Evolutionary conservation across 2,113 vertebrate genomes (phyloP), one percentile per base, ranked within the genome.

Genomic region (Chaetops frenatus): DNA sequence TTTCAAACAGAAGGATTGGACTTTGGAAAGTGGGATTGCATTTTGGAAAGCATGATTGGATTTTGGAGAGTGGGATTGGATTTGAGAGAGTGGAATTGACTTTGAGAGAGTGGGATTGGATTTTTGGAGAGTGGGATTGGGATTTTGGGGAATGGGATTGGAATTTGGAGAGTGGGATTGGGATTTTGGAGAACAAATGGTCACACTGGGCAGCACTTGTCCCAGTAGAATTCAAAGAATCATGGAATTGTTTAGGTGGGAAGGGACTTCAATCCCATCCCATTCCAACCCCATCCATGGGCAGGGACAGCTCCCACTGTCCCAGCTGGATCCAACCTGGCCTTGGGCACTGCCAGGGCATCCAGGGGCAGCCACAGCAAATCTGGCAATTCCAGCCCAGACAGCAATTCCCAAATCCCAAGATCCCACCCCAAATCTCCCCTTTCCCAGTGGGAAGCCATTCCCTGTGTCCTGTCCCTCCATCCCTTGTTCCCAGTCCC

Each of bases 61-160:
- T 16, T 57, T 21, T 20, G 51, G 16, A 29, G 24, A 21, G 21
- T 0, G 2, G 2, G 57, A 38, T 0, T 4, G 27, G 38, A 27
- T 9, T 22, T 20, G 11, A 23, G 51, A n/a, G 6, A 40, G 4
- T 1, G 7, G 27, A 28, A 22, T 33, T 45, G 42, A 16, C 6
- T 33, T 23, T 64, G 11, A 20, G 61, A 42, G 28, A 31, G 18
- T 2, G 4, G 25, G 7, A 36, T 22, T 36, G 48, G 23, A 38
- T 7, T 50, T 50, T 38, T 38, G 38, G 38, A 38, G 38, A 38
- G 38, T 38, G 38, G 38, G 38, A 38, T 38, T 38, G 9, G 38
- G 38, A 38, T 38, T 38, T 28, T 15, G 45, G 22, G n/a, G 42
- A 47, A 3, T 2, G 7, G 11, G 25, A 38, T 28, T 28, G 35